Evolutionary conservation across 2,113 vertebrate species (phyloP).

Genomic region (Gymnocephalus cernua): DNA sequence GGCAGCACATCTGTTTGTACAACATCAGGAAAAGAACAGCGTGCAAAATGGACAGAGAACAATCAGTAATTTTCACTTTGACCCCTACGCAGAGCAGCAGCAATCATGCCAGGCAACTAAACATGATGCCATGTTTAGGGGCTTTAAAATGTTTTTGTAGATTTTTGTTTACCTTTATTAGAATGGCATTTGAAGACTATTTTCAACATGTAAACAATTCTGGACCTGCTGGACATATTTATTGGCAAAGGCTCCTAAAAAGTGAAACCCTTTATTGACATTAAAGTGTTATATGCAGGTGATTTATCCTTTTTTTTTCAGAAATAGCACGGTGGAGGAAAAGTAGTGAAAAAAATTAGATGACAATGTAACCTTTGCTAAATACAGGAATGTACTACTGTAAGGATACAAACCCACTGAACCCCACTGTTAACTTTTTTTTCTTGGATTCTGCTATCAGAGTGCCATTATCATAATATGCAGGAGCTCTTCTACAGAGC

Average conservation of each 20-base stretch:
- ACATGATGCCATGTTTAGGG: too few relatives aligned
- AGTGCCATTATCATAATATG: background rate
- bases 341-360: background rate
- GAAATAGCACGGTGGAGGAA: background rate
- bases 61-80: constrained; percentile 26
- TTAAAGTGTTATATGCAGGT: background rate
- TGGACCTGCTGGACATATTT: background rate
- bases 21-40: constrained; percentile 55
- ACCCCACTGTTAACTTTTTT: background rate
- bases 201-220: background rate
- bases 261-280: background rate
- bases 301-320: background rate
- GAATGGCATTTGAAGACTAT: background rate
- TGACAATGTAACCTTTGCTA: background rate
- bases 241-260: background rate
- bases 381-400: too few relatives aligned
- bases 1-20: constrained; percentile 37
- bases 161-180: background rate
- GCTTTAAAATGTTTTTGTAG: background rate
- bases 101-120: background rate
- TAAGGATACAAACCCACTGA: background rate
- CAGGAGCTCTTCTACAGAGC: background rate
- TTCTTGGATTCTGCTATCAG: background rate
- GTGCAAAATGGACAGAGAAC: constrained; percentile 33
- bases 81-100: constrained; percentile 1